A percentile compares a stretch with the other conserved stretches of the same genome.
Conservation (phyloP, 2,888 invertebrate species). For the Linnaemya tessellans region DNA sequence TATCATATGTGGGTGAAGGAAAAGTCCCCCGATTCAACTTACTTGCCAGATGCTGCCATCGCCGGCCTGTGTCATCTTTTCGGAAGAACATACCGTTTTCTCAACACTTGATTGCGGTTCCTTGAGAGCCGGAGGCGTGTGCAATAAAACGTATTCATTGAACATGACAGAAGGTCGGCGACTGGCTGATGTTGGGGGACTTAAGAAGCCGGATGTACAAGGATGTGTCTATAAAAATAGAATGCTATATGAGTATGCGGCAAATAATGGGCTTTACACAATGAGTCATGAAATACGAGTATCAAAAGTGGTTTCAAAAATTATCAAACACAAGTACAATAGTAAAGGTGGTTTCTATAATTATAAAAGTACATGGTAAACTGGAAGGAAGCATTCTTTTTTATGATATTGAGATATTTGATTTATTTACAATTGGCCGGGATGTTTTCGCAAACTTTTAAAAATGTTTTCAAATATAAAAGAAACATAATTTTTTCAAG, state of each 20-base stretch:
- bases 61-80: slow-evolving; percentile 94
- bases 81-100: slow-evolving; percentile 90
- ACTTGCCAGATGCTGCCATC: slow-evolving; percentile 89
- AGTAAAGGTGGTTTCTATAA: slow-evolving; percentile 28
- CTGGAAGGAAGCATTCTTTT: slow-evolving; percentile 61
- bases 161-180: slow-evolving; percentile 94
- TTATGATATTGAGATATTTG: slow-evolving; percentile 28
- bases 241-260: slow-evolving; percentile 50
- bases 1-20: not conserved
- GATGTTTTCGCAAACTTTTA: slow-evolving; percentile 35
- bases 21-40: slow-evolving; percentile 73
- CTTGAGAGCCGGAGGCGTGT: slow-evolving; percentile 84
- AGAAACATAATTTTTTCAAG: slow-evolving; percentile 40
- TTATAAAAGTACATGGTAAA: slow-evolving; percentile 20
- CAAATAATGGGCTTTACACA: slow-evolving; percentile 43
- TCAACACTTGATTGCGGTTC: slow-evolving; percentile 77
- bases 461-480: slow-evolving; percentile 31
- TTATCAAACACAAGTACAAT: slow-evolving; percentile 28
- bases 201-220: slow-evolving; percentile 87
- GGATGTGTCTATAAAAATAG: slow-evolving; percentile 85
- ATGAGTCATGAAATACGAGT: slow-evolving; percentile 31
- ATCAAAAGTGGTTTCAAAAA: slow-evolving; percentile 40
- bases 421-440: slow-evolving; percentile 65
- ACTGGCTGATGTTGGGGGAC: slow-evolving; percentile 88
- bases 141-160: slow-evolving; percentile 92